Conservation (phyloP, 2,888 invertebrate genomes). For the Tipula confusa region DNA sequence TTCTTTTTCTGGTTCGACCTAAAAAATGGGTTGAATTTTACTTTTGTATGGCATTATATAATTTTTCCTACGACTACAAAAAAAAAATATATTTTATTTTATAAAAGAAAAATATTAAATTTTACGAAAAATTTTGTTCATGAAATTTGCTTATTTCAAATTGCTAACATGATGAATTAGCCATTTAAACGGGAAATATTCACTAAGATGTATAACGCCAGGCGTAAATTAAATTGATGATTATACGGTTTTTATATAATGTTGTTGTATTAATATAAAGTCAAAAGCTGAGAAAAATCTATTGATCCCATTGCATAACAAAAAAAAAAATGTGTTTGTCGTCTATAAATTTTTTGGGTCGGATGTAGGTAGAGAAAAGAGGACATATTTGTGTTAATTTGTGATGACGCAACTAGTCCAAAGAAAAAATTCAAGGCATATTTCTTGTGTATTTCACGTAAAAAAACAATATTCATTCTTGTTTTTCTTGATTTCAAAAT, state of each 20-base stretch:
- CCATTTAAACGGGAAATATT: neutral
- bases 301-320: neutral
- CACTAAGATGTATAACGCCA: neutral
- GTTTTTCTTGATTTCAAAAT: neutral
- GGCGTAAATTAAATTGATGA: neutral
- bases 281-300: neutral
- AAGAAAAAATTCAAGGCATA: neutral
- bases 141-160: neutral
- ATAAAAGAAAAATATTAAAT: neutral
- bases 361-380: neutral
- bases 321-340: neutral
- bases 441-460: neutral
- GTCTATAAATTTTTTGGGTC: neutral
- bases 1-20: neutral
- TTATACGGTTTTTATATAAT: neutral
- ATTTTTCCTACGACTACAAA: neutral
- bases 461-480: neutral
- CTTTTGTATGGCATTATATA: neutral
- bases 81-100: neutral
- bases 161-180: neutral
- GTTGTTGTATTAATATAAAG: neutral
- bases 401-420: neutral
- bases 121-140: neutral
- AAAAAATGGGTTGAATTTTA: neutral
- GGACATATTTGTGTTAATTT: neutral